Percentiles rank a stretch among this genome's conserved stretches.
These are phyloP conservation scores for Corvus hawaiiensis DNA, from an alignment of 2,113 vertebrate genomes.

Conservation along the genomic window DNA sequence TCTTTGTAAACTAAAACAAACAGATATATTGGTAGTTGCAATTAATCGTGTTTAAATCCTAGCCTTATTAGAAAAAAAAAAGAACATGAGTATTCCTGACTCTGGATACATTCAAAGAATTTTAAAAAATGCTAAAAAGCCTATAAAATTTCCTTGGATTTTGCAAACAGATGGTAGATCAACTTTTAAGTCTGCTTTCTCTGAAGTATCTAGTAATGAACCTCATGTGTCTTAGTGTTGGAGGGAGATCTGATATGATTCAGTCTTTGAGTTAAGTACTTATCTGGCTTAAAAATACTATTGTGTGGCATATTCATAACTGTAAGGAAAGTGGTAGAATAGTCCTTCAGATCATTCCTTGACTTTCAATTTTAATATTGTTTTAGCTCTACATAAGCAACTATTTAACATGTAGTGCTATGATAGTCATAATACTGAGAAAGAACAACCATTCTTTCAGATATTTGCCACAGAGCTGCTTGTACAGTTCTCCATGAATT, in stretches of 20 bases:
- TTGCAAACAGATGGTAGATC: slow-evolving; percentile 56
- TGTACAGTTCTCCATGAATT: background rate
- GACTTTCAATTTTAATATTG: background rate
- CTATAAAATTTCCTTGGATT: slow-evolving; percentile 36
- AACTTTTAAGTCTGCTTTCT: slow-evolving; percentile 40
- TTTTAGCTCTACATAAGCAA: background rate
- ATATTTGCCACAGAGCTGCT: background rate
- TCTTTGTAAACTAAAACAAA: background rate
- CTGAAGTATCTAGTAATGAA: slow-evolving; percentile 53
- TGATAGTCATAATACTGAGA: background rate
- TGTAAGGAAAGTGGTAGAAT: background rate
- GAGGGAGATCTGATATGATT: slow-evolving; percentile 48
- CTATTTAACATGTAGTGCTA: background rate
- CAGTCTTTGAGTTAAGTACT: slow-evolving; percentile 30
- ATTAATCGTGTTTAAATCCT: background rate
- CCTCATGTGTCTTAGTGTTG: slow-evolving; percentile 48
- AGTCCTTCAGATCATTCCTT: background rate
- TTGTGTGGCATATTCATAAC: background rate
- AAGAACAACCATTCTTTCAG: background rate
- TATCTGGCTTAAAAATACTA: slow-evolving; percentile 15
- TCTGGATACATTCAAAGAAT: background rate
- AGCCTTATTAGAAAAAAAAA: background rate
- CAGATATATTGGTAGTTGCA: background rate
- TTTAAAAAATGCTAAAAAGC: slow-evolving; percentile 5
- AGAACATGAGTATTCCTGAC: background rate